Evolutionary conservation across 2,113 vertebrate species (phyloP).

Genomic region (Gavialis gangeticus): DNA sequence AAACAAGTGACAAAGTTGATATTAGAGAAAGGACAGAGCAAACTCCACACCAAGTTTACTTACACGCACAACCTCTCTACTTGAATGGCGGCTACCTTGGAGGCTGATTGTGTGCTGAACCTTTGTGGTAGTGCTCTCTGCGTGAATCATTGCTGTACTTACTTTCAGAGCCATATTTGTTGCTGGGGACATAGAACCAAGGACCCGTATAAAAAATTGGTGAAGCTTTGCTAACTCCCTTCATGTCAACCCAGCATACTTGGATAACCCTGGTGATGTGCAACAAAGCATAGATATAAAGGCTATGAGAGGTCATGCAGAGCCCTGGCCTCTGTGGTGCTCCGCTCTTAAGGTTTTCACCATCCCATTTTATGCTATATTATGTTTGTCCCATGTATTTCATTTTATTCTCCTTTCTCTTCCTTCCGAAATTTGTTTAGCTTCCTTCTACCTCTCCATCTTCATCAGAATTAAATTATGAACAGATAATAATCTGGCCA

Average conservation of each 20-base stretch:
- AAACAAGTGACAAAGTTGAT: neutral
- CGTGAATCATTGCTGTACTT: neutral
- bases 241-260: neutral
- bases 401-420: neutral
- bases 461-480: neutral
- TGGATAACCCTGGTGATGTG: rapidly evolving
- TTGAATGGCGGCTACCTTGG: neutral
- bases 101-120: neutral
- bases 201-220: neutral
- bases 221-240: neutral
- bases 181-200: neutral
- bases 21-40: neutral
- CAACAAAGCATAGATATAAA: neutral
- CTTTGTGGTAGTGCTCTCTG: neutral
- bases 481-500: neutral
- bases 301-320: neutral
- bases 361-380: neutral
- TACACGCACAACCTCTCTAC: neutral
- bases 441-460: neutral
- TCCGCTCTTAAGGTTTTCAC: neutral
- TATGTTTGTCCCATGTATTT: neutral
- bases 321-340: neutral
- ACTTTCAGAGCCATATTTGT: neutral
- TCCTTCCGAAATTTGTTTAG: too few species aligned
- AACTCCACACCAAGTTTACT: neutral